Percentiles rank a stretch among this genome's conserved stretches.
These are phyloP conservation scores for Corvus hawaiiensis DNA, from an alignment of 2,113 vertebrate genomes.

Conservation along the genomic window DNA sequence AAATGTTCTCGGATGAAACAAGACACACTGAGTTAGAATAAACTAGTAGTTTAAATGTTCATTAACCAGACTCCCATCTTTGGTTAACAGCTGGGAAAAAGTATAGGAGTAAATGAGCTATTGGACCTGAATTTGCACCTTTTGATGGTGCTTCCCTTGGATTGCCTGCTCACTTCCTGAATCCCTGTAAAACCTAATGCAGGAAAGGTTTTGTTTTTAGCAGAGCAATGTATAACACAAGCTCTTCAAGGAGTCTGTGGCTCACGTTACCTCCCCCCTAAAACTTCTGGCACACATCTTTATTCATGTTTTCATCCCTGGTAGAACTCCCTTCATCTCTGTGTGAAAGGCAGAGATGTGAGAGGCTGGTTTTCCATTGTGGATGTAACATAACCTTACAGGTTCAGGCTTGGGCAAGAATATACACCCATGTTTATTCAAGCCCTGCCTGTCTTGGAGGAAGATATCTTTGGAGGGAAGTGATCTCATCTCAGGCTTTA, in stretches of 20 bases:
- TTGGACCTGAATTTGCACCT: background rate
- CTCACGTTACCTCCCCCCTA: background rate
- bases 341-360: background rate
- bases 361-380: background rate
- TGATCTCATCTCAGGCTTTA: background rate
- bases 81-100: background rate
- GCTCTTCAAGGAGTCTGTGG: background rate
- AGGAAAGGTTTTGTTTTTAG: background rate
- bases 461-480: background rate
- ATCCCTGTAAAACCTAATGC: background rate
- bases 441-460: background rate
- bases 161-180: background rate
- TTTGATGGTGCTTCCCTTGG: background rate
- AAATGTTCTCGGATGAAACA: background rate
- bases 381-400: background rate
- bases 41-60: background rate
- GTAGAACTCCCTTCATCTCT: background rate
- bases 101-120: background rate
- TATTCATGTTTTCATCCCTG: background rate
- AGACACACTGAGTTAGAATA: background rate
- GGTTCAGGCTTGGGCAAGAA: background rate
- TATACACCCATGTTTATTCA: background rate
- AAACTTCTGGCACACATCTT: fast-evolving
- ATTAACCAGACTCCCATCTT: background rate
- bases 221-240: background rate